Conservation (phyloP, 2,888 invertebrate species). For the Rhamnusium bicolor region DNA sequence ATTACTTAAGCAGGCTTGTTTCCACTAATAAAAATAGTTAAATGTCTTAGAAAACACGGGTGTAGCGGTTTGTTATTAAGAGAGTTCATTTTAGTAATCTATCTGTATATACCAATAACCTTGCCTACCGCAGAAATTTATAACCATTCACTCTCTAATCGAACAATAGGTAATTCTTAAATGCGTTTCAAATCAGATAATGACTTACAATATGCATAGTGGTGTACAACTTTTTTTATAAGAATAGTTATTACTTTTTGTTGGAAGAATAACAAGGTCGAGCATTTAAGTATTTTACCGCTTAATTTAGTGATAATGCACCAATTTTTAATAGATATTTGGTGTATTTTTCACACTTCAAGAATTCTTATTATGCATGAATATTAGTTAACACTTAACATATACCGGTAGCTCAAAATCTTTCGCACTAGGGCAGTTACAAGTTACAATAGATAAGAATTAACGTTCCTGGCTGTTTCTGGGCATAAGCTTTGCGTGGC, state of each 20-base stretch:
- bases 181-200: constrained; percentile 22
- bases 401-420: too few relatives aligned
- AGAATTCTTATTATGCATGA: too few relatives aligned
- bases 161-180: constrained; percentile 24
- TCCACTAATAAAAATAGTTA: constrained; percentile 24
- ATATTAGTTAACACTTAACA: too few relatives aligned
- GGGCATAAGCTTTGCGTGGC: too few relatives aligned
- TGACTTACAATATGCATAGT: constrained; percentile 8
- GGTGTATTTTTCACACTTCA: too few relatives aligned
- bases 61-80: constrained; percentile 21
- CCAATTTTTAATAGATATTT: not conserved
- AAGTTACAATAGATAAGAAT: too few relatives aligned
- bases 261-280: constrained; percentile 4
- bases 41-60: constrained; percentile 24
- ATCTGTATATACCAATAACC: constrained; percentile 21
- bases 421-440: too few relatives aligned
- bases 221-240: not conserved
- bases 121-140: constrained; percentile 25
- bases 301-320: not conserved
- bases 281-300: not conserved
- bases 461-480: too few relatives aligned
- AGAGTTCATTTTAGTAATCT: constrained; percentile 19
- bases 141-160: constrained; percentile 25
- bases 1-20: constrained; percentile 18
- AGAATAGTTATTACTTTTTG: constrained; percentile 9